Percentiles rank a stretch among this genome's conserved stretches.
phyloP scores from a whole-genome alignment of 2,797 vertebrate species.

The Intellagama lesueurii region DNA sequence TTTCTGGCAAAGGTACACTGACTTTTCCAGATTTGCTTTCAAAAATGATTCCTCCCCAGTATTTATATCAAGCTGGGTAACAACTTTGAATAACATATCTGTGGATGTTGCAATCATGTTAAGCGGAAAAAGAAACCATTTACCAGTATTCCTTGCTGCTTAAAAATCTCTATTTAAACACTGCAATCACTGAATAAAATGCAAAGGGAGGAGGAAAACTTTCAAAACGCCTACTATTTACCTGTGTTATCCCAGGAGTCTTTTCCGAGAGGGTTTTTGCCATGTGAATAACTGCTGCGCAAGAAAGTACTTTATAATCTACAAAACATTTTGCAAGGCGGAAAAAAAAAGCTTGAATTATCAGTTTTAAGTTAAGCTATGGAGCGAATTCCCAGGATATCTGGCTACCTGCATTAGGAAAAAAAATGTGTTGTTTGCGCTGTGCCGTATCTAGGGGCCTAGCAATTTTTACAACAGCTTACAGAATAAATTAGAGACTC shows the following conservation, averaged over 20 bases:
- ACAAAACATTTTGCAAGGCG: not conserved
- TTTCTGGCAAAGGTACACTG: not conserved
- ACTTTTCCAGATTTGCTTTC: not conserved
- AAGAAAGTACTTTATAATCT: conserved; percentile 53
- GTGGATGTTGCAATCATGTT: conserved; percentile 3
- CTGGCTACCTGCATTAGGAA: not conserved
- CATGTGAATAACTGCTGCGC: conserved; percentile 53
- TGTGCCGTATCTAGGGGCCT: conserved; percentile 1
- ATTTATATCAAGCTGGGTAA: conserved; percentile 27
- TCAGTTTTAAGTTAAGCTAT: conserved; percentile 12
- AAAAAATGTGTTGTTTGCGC: not conserved
- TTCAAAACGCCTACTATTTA: conserved; percentile 58
- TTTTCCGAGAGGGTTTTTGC: conserved; percentile 39
- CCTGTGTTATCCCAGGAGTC: conserved; percentile 49
- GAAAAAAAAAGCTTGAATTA: conserved; percentile 22
- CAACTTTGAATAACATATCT: conserved; percentile 21
- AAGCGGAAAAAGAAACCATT: conserved; percentile 52
- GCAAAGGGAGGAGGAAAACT: conserved; percentile 30
- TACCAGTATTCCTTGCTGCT: conserved; percentile 41
- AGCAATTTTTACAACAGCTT: conserved; percentile 4
- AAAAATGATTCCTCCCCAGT: not conserved
- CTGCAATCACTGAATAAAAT: conserved; percentile 46
- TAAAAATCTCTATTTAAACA: conserved; percentile 61
- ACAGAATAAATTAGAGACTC: conserved; percentile 41
- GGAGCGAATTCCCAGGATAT: conserved; percentile 26